Evolutionary conservation across 1,140 invertebrate genomes (phyloP), one percentile per base, ranked within the genome.

Genomic region (Caenorhabditis briggsae): DNA sequence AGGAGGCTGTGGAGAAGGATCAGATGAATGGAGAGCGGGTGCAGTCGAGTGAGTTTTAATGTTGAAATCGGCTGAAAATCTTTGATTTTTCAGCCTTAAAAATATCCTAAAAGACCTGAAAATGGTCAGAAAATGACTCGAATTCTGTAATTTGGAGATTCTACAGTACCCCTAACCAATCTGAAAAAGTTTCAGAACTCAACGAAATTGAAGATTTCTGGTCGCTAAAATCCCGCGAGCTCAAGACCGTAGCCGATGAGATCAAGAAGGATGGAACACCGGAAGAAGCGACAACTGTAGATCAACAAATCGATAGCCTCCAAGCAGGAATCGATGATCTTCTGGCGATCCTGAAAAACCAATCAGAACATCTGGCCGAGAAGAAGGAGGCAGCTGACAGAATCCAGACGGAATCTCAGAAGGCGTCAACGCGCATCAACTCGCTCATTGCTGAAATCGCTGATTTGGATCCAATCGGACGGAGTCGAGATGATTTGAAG

Each of bases 201-300:
- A 59, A 84, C 83, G 59, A 61, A 50, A 65, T 65, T 41, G 55
- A 59, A 16, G 83, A 59, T 12, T 61, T 61, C 53, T 84, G 83
- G 55, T 61, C 56, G 5, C 53, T 46, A 16, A 64, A 59, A 48
- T 59, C 56, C 12, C 56, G 83, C 46, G 83, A 84, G 25, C 46
- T 84, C 55, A 65, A 64, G 14, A 23, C 41, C 6, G 83, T 64
- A 5, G 82, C 95, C 0, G 95, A 96, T 89, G 94, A 95, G 20
- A 93, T 98, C 5, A 95, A 96, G 0, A 95, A 96, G 88, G 95
- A 95, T 82, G 96, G 96, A 1, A 23, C 82, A 2, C 23, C 82
- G 11, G 82, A 59, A 18, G 82, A 83, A 6, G n/a, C 33, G 16
- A 25, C 16, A 7, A 20, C 6, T n/a, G 82, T 83, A 23, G 82